A percentile compares a stretch with the other conserved stretches of the same genome.
Evolutionary conservation across 1,140 invertebrate genomes (phyloP).

Genomic region (Phocides pigmalion): DNA sequence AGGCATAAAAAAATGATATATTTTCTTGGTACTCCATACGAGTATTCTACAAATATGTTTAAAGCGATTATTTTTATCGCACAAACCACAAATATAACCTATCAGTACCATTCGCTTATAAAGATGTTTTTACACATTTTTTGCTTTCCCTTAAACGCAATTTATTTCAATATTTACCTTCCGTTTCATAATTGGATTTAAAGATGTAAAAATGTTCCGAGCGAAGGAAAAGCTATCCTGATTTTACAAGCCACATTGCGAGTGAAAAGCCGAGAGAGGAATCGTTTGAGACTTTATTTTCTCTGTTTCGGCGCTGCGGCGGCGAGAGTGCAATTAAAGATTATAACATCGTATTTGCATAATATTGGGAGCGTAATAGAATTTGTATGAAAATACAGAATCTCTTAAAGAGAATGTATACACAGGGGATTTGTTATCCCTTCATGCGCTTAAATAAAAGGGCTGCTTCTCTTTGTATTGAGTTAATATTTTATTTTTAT

Average conservation of each 20-base stretch:
- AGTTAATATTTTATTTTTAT: too few species aligned
- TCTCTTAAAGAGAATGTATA: too few species aligned
- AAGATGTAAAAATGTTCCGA: constrained; percentile 9
- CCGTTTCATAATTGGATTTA: constrained; percentile 12
- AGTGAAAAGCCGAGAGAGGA: constrained; percentile 10
- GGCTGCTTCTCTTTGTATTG: too few species aligned
- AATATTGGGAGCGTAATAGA: constrained; percentile 52
- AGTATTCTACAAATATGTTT: too few species aligned
- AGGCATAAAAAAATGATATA: too few species aligned
- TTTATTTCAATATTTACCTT: constrained; percentile 11
- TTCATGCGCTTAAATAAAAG: too few species aligned
- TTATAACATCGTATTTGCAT: constrained; percentile 49
- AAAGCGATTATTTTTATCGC: not conserved
- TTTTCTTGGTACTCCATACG: too few species aligned
- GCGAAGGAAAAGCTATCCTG: constrained; percentile 1
- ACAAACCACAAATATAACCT: not conserved
- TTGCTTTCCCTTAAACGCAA: not conserved
- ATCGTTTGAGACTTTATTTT: constrained; percentile 43
- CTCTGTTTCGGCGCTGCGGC: constrained; percentile 33
- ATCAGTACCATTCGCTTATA: not conserved
- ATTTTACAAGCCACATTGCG: constrained; percentile 11
- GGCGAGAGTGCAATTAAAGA: constrained; percentile 51
- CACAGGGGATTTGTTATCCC: too few species aligned
- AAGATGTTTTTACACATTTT: not conserved
- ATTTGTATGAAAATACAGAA: constrained; percentile 13